A percentile compares a stretch with the other conserved stretches of the same genome.
phyloP scores from a whole-genome alignment of 2,113 vertebrate species.

The Cyanoderma ruficeps region DNA sequence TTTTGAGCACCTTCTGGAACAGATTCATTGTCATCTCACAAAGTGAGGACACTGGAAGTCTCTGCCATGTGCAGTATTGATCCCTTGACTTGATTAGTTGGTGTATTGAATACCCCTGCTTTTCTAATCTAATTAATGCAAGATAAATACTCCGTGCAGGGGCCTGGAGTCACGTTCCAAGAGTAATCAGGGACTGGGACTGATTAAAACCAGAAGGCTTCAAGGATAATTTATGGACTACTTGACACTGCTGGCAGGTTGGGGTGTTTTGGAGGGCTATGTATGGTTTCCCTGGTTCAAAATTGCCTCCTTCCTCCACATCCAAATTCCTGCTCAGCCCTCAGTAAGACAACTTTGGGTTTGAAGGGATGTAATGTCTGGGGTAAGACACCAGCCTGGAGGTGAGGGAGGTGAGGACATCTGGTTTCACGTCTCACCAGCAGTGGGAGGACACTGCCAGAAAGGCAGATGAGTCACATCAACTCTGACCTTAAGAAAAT shows the following conservation, averaged over 20 bases:
- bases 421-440: not conserved
- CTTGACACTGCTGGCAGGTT: constrained; percentile 1
- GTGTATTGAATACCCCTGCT: constrained; percentile 73
- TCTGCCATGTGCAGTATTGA: constrained; percentile 66
- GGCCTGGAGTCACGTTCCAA: constrained; percentile 58
- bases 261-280: constrained; percentile 17
- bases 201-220: constrained; percentile 68
- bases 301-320: not conserved
- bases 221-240: constrained; percentile 55
- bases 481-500: not conserved
- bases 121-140: constrained; percentile 75
- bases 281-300: not conserved
- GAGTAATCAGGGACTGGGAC: constrained; percentile 47
- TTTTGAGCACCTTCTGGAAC: not conserved
- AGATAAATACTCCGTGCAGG: constrained; percentile 72
- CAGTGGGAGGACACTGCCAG: not conserved
- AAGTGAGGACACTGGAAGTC: not conserved
- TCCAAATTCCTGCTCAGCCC: not conserved
- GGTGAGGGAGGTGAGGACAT: not conserved
- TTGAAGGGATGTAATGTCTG: not conserved
- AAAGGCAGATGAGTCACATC: not conserved
- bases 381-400: not conserved
- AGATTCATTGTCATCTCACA: constrained; percentile 14
- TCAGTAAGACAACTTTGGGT: not conserved
- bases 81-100: constrained; percentile 76